Conservation (phyloP, 2,888 invertebrate genomes). For the Eudemis profundana region DNA sequence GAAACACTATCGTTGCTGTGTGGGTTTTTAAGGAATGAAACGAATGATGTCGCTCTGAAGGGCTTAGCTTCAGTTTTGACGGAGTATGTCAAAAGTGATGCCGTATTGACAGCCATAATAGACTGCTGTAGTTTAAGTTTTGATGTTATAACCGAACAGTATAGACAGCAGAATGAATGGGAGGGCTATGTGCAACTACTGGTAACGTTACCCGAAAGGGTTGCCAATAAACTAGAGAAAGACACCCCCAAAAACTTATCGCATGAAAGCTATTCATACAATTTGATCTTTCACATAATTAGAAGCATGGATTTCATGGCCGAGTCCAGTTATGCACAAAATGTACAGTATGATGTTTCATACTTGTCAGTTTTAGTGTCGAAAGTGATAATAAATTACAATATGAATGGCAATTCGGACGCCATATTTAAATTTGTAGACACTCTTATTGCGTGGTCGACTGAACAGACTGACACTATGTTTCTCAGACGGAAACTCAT, state of each 20-base stretch:
- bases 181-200: constrained; percentile 86
- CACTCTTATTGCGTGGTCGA: constrained; percentile 83
- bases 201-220: constrained; percentile 88
- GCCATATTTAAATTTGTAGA: constrained; percentile 82
- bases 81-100: constrained; percentile 83
- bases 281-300: constrained; percentile 86
- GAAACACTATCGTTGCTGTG: constrained; percentile 80
- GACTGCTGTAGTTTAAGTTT: constrained; percentile 61
- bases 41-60: constrained; percentile 59
- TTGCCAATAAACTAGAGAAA: constrained; percentile 88
- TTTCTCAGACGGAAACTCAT: constrained; percentile 75
- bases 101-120: constrained; percentile 80
- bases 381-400: constrained; percentile 86
- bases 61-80: constrained; percentile 75
- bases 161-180: constrained; percentile 66
- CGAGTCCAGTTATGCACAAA: constrained; percentile 64
- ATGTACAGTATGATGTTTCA: constrained; percentile 66
- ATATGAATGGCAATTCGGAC: constrained; percentile 72
- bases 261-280: constrained; percentile 83
- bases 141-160: constrained; percentile 50
- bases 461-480: constrained; percentile 56
- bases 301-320: constrained; percentile 87
- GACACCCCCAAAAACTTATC: constrained; percentile 85
- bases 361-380: constrained; percentile 85
- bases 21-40: constrained; percentile 76